Evolutionary conservation across 2,888 invertebrate genomes (phyloP).

Genomic region (Aphrophora alni): DNA sequence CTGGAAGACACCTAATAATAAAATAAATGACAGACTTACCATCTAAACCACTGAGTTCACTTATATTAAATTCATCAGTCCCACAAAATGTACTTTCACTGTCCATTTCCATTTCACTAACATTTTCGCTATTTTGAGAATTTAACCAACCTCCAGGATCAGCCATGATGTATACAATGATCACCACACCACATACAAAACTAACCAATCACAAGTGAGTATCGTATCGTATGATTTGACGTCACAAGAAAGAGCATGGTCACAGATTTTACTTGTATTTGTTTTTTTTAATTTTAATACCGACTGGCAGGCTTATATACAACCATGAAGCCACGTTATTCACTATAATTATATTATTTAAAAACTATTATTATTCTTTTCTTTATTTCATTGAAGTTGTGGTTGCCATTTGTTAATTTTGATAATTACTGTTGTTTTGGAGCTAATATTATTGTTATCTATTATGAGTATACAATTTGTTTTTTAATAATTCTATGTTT

Average conservation of each 20-base stretch:
- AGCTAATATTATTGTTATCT: no score
- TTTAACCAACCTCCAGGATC: conserved; percentile 47
- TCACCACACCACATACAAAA: conserved; percentile 25
- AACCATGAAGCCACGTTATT: no score
- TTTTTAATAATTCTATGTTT: no score
- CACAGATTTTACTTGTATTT: neutral
- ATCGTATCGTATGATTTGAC: conserved; percentile 41
- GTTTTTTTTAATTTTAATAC: no score
- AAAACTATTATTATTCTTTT: no score
- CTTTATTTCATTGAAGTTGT: no score
- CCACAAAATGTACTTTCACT: conserved; percentile 58
- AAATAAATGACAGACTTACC: conserved; percentile 60
- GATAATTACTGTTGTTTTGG: no score
- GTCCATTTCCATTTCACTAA: conserved; percentile 56
- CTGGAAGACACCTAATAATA: neutral
- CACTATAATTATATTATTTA: no score
- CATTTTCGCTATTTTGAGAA: conserved; percentile 56
- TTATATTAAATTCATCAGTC: conserved; percentile 68
- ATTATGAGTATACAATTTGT: no score
- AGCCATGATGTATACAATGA: conserved; percentile 34
- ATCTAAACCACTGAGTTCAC: conserved; percentile 72
- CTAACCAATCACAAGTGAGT: neutral
- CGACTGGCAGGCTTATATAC: no score
- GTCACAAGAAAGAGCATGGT: conserved; percentile 18
- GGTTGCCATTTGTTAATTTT: no score